These are phyloP conservation scores for Trididemnum nubilum DNA, from an alignment of 23 tunicate species.

Conservation along the genomic window DNA sequence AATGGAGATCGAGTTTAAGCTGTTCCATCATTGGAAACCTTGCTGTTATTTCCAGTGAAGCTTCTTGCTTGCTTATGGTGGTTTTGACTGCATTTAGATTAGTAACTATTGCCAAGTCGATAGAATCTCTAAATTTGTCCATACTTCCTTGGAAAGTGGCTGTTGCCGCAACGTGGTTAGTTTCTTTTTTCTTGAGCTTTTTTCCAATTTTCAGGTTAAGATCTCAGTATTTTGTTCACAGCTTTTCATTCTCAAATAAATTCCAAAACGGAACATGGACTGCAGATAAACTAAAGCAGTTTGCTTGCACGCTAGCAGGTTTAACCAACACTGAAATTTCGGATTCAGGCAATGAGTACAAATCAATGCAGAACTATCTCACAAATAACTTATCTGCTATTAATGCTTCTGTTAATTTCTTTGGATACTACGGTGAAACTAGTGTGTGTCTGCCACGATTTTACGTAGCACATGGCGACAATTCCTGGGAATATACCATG, in stretches of 20 bases:
- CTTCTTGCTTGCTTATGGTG: neutral
- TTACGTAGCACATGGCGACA: slow-evolving; percentile 9
- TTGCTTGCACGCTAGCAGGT: slow-evolving; percentile 1
- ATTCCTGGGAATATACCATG: slow-evolving; percentile 38
- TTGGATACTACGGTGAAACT: slow-evolving; percentile 54
- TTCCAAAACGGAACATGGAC: neutral
- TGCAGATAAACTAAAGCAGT: neutral
- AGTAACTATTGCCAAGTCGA: neutral
- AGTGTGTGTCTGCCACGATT: slow-evolving; percentile 55
- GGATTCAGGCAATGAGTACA: neutral
- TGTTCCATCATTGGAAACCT: neutral
- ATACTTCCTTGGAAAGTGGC: neutral
- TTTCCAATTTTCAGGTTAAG: slow-evolving; percentile 5
- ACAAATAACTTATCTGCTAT: neutral
- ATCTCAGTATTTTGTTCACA: slow-evolving; percentile 9
- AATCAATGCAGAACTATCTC: neutral
- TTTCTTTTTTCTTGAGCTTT: neutral
- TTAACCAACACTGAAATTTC: neutral
- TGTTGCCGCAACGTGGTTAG: slow-evolving; percentile 4
- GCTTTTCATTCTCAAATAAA: slow-evolving; percentile 24
- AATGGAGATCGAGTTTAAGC: no score
- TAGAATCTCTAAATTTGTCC: neutral
- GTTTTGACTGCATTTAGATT: slow-evolving; percentile 13
- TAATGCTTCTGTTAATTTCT: neutral
- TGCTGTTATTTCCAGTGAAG: slow-evolving; percentile 18